phyloP scores from a whole-genome alignment of 2,797 vertebrate species.

The Lates japonicus region DNA sequence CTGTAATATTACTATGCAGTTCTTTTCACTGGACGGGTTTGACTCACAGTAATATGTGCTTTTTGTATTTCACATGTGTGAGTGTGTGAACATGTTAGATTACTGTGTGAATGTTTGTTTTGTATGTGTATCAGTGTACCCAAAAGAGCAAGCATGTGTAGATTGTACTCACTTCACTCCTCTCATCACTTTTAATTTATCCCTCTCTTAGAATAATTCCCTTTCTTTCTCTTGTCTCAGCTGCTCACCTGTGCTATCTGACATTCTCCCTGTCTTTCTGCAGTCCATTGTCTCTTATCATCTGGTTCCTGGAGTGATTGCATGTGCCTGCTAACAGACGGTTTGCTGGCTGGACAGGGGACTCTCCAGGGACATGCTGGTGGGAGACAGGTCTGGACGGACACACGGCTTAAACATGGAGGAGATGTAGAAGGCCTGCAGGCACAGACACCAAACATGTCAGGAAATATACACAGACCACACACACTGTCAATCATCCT shows the following conservation, averaged over 20 bases:
- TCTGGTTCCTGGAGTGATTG: slow-evolving; percentile 46
- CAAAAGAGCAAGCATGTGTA: slow-evolving; percentile 51
- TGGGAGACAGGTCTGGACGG: slow-evolving; percentile 72
- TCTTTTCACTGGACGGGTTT: slow-evolving; percentile 78
- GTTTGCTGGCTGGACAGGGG: slow-evolving; percentile 89
- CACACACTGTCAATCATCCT: slow-evolving; percentile 61
- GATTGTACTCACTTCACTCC: slow-evolving; percentile 57
- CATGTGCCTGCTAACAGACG: slow-evolving; percentile 85
- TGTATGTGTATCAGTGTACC: slow-evolving; percentile 52
- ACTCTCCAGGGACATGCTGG: slow-evolving; percentile 82
- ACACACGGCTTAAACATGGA: slow-evolving; percentile 87
- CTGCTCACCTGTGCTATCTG: slow-evolving; percentile 34
- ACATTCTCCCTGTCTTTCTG: slow-evolving; percentile 47
- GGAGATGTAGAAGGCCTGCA: slow-evolving; percentile 89
- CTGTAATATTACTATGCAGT: slow-evolving; percentile 70
- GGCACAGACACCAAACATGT: slow-evolving; percentile 61
- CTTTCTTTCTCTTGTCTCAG: slow-evolving; percentile 44
- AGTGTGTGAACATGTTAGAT: slow-evolving; percentile 59
- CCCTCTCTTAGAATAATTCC: slow-evolving; percentile 61
- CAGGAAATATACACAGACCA: slow-evolving; percentile 63
- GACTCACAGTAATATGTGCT: slow-evolving; percentile 78
- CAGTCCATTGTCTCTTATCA: slow-evolving; percentile 45
- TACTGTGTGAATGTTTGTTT: slow-evolving; percentile 44
- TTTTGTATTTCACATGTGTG: slow-evolving; percentile 66
- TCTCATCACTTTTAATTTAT: slow-evolving; percentile 26